These are phyloP conservation scores for Vireo altiloquus DNA, from an alignment of 2,113 vertebrate species.

Conservation along the genomic window DNA sequence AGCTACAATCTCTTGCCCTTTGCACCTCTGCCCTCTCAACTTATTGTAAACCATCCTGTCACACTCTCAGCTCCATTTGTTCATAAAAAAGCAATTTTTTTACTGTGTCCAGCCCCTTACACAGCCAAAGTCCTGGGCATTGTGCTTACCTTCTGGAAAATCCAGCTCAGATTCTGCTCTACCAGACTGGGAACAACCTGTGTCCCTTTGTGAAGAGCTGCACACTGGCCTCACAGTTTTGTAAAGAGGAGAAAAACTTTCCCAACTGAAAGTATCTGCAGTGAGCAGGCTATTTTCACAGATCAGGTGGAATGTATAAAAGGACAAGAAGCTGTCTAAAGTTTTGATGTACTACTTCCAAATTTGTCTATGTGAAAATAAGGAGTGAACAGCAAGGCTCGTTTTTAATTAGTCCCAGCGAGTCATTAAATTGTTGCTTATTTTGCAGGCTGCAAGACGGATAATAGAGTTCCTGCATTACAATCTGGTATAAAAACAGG, in stretches of 20 bases:
- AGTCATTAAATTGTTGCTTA: slow-evolving; percentile 52
- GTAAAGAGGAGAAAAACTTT: neutral
- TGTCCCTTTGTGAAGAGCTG: neutral
- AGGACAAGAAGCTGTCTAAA: neutral
- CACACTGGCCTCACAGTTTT: neutral
- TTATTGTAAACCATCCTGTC: neutral
- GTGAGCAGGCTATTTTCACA: neutral
- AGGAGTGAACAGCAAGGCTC: neutral
- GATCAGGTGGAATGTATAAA: neutral
- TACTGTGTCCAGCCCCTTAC: neutral
- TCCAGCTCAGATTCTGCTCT: neutral
- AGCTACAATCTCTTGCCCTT: neutral
- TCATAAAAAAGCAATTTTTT: neutral
- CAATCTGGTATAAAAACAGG: slow-evolving; percentile 9
- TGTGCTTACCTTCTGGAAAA: neutral
- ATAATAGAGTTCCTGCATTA: slow-evolving; percentile 27
- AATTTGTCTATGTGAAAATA: neutral
- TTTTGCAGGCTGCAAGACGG: slow-evolving; percentile 28
- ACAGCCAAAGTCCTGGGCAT: neutral
- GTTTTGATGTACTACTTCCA: neutral
- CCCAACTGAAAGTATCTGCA: neutral
- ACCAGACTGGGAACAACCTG: neutral
- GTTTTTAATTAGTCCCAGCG: slow-evolving; percentile 54
- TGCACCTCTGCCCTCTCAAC: neutral
- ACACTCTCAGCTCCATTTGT: neutral